These are phyloP conservation scores for Acromyrmex heyeri DNA, from an alignment of 1,140 invertebrate genomes.

Conservation along the genomic window DNA sequence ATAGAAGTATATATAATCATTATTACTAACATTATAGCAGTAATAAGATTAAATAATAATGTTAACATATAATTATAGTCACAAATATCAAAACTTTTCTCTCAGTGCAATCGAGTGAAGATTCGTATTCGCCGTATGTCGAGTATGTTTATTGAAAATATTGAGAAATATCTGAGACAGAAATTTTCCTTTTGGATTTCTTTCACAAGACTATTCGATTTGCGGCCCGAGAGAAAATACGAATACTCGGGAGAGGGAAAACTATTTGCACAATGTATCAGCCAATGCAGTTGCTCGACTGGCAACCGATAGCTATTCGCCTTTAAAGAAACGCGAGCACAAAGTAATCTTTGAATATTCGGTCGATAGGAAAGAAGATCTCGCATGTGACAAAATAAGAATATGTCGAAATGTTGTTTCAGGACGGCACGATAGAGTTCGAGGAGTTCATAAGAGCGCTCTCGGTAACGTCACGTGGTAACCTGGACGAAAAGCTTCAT, in stretches of 20 bases:
- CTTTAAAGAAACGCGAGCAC: conserved; percentile 27
- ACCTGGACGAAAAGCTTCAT: conserved; percentile 98
- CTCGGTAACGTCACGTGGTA: conserved; percentile 98
- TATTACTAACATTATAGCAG: too few relatives aligned
- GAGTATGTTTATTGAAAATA: conserved; percentile 24
- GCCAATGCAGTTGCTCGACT: neutral
- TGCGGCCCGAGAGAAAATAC: conserved; percentile 8
- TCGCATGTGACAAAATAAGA: conserved; percentile 45
- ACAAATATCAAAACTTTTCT: too few relatives aligned
- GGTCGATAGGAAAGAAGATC: neutral
- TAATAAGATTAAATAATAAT: too few relatives aligned
- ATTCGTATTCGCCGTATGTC: neutral
- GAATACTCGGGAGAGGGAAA: neutral
- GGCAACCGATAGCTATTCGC: conserved; percentile 10
- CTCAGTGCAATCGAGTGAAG: neutral
- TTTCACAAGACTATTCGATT: conserved; percentile 3
- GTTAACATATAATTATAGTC: too few relatives aligned
- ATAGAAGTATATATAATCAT: too few relatives aligned
- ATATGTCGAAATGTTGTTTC: conserved; percentile 79
- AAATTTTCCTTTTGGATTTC: conserved; percentile 20
- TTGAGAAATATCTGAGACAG: conserved; percentile 21
- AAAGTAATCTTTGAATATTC: conserved; percentile 30
- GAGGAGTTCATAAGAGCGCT: conserved; percentile 98
- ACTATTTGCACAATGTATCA: conserved; percentile 25
- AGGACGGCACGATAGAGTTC: conserved; percentile 99